phyloP scores from a whole-genome alignment of 2,797 vertebrate species.

The Nannoperca obscura region DNA sequence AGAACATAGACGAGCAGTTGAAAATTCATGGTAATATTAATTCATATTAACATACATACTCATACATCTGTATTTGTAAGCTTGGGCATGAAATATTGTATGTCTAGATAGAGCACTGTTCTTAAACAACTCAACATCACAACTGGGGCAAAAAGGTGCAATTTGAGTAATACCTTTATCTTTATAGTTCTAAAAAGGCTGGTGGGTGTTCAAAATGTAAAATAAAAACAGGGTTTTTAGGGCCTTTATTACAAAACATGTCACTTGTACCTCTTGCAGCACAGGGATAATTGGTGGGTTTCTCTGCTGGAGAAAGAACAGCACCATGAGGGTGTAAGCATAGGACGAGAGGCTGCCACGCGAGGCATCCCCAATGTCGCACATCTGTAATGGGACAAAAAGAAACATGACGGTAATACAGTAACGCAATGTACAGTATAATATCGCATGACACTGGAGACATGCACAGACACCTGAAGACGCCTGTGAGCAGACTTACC shows the following conservation, averaged over 20 bases:
- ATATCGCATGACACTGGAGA: background rate
- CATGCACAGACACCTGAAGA: background rate
- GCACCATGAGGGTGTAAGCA: conserved; percentile 97
- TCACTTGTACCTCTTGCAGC: conserved; percentile 90
- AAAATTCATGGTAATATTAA: background rate
- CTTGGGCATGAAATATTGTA: background rate
- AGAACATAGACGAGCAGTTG: conserved; percentile 41
- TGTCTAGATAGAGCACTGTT: background rate
- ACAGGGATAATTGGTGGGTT: conserved; percentile 94
- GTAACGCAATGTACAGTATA: background rate
- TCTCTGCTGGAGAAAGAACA: conserved; percentile 96
- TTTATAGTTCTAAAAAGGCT: background rate
- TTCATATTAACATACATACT: too few species aligned
- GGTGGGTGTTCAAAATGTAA: background rate
- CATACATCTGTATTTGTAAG: background rate
- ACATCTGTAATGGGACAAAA: conserved; percentile 84
- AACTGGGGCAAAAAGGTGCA: background rate
- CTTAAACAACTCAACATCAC: background rate
- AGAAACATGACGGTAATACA: background rate
- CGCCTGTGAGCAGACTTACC: conserved; percentile 74
- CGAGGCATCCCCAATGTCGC: conserved; percentile 96
- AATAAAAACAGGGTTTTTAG: background rate
- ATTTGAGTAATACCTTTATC: background rate
- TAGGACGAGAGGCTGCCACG: conserved; percentile 97
- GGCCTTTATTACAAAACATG: background rate